Base-by-base conservation (phyloP, 1,140 invertebrate genomes). In the Trichonephila inaurata region DNA sequence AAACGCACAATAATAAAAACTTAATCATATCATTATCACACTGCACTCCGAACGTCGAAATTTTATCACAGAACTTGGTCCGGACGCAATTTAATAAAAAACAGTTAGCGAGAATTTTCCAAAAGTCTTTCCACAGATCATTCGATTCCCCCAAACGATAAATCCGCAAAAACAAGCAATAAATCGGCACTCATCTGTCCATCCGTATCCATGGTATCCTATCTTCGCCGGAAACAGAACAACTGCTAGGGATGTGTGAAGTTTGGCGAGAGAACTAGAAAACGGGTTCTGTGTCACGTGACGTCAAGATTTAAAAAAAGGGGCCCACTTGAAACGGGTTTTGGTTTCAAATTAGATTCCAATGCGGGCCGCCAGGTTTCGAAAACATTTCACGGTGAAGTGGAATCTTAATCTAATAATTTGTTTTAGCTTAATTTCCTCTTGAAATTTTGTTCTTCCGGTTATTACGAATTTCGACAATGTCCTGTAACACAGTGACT, bases 401-500 rank as follows among this genome's bases (percentile, higher is more conserved):
- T 21, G 82, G 82, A 85, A 85, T 85, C 58, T 85, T 85, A 85
- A 85, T 85, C 82, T 85, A 58, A 51, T 85, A 58, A 85, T 85
- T 85, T 44, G 82, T 14, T 44, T 60, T 28, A 10, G 44, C 21
- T 85, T 24, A 58, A 21, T 85, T 85, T 58, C 28, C 82, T 83
- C 44, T 83, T 6, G 40, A 85, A 51, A 58, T 12, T 2, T 85
- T n/a, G 19, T 8, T 10, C 24, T 24, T 60, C 44, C 44, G 82
- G 44, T 24, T 44, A 12, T 85, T n/a, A 21, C n/a, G 82, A 21
- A 24, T 60, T 60, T 21, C 21, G 21, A n/a, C 82, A 58, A 51
- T 85, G 44, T 58, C 44, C 82, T n/a, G 3, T 2, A 40, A 40
- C 33, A 40, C 33, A 40, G 4, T 40, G 4, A 40, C 33, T 40